These are phyloP conservation scores for Gandaritis pyraliata DNA, from an alignment of 2,888 invertebrate genomes.

Conservation along the genomic window DNA sequence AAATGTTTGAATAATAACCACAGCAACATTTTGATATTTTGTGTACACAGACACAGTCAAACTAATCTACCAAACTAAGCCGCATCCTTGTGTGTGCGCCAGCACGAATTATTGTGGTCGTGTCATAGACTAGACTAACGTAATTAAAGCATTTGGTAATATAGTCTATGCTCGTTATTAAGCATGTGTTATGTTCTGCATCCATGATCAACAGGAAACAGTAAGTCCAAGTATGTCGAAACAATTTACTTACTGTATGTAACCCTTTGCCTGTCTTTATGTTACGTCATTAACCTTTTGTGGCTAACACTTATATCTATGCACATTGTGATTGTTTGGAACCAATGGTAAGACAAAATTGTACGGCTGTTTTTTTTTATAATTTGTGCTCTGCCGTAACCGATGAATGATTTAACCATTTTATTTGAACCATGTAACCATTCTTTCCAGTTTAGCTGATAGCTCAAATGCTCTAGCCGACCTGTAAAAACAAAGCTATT, in stretches of 20 bases:
- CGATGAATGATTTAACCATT: conserved; percentile 50
- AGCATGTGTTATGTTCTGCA: conserved; percentile 84
- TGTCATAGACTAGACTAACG: conserved; percentile 46
- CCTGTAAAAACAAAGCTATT: conserved; percentile 33
- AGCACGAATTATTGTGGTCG: conserved; percentile 52
- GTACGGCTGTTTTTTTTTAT: conserved; percentile 50
- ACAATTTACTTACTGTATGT: conserved; percentile 64
- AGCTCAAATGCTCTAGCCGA: conserved; percentile 33
- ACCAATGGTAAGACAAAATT: conserved; percentile 52
- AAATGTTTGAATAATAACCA: conserved; percentile 15
- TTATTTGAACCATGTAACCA: conserved; percentile 32
- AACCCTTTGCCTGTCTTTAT: conserved; percentile 70
- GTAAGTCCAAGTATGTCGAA: conserved; percentile 87
- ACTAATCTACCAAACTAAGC: conserved; percentile 35
- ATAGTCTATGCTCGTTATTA: conserved; percentile 73
- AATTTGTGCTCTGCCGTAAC: conserved; percentile 50
- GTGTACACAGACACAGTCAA: conserved; percentile 8
- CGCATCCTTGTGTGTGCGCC: conserved; percentile 74
- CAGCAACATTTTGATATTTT: conserved; percentile 17
- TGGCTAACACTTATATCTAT: conserved; percentile 75
- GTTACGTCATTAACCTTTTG: conserved; percentile 74
- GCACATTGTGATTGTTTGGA: conserved; percentile 68
- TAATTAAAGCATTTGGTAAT: conserved; percentile 61
- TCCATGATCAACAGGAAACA: conserved; percentile 89
- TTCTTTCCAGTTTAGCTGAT: conserved; percentile 33